Evolutionary conservation across 2,888 invertebrate species (phyloP), one percentile per base, ranked within the genome.

Genomic region (Vesta saturnalis): DNA sequence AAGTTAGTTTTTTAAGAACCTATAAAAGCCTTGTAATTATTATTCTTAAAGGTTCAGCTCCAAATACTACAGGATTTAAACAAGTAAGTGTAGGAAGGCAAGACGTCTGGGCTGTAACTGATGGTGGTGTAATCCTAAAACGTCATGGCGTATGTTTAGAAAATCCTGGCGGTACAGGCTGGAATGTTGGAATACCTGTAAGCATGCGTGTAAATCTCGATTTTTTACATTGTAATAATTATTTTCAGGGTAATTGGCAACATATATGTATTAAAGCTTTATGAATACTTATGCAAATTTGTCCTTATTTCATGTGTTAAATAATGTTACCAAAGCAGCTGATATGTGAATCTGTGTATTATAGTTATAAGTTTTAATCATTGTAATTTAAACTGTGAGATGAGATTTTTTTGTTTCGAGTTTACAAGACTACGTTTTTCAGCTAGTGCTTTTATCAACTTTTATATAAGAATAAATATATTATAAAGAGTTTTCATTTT

Each of bases 21-120:
- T 1, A 49, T 49, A 14, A 49, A 49, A 49, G 18, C 1, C 1
- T 18, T 18, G 8, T 55, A 22, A 23, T 60, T 67, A 18, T 56
- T n/a, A n/a, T n/a, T n/a, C n/a, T n/a, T n/a, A n/a, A n/a, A 84
- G 84, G 77, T 80, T 78, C 81, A 10, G 81, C 80, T 30, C 76
- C 80, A 57, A 77, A 80, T 76, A 82, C 83, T 10, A 80, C 78
- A 43, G 88, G 89, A 16, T 93, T 92, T 79, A 91, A 91, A 76
- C 90, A 92, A 64, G 86, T 94, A 1, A 92, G 93, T 6, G 90
- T 91, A 35, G 90, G 90, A 54, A 86, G 87, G 57, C 81, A 78
- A 46, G 92, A 92, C 80, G 91, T 94, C 49, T 94, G 94, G 94
- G 93, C 92, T 0, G 86, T 92, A 54, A 89, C 92, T 10, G 85